Base-by-base conservation (phyloP, 2,113 vertebrate genomes). In the Aldabrachelys gigantea region DNA sequence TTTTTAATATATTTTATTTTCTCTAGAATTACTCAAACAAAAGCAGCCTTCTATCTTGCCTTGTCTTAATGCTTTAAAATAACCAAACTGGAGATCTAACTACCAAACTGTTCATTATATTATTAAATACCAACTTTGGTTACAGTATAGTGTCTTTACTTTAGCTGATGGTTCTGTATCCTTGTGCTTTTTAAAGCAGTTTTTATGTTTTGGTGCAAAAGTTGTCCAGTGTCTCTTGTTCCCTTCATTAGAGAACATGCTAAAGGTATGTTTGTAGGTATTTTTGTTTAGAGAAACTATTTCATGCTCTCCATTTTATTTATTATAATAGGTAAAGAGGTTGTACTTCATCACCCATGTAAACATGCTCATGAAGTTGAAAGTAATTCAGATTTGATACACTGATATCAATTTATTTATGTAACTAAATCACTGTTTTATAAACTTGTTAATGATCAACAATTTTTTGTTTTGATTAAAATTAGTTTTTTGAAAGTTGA, bases 341-440 rank as follows among this genome's bases (percentile, higher is more conserved):
- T 99, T 99, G 99, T 99, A 99, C 97, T 99, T 99, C 98, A 98
- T 99, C 98, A 98, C 99, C 98, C 98, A 98, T 99, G 99, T 99
- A 99, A 98, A 99, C 99, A 99, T 99, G 99, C 99, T 99, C 99
- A 99, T 99, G 99, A 99, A 99, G 99, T 99, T 99, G 98, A 99
- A 99, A 98, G 98, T 98, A 98, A 99, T 99, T 99, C 99, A 99
- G 98, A 99, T 99, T 99, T 99, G 99, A 99, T 99, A 99, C 99
- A 99, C 98, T 99, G 99, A 99, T 99, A 99, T 99, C 99, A 99
- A 99, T 99, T 99, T 99, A 99, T 99, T 99, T 99, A 99, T 99
- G 99, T 99, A 99, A 99, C 99, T 99, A 99, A 99, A 99, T 99
- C 99, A 99, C 99, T 99, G 99, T 99, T 99, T 99, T 99, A 99